Percentiles rank a stretch among this genome's conserved stretches.
Evolutionary conservation across 1,140 invertebrate genomes (phyloP).

Genomic region (Ylistrum balloti): DNA sequence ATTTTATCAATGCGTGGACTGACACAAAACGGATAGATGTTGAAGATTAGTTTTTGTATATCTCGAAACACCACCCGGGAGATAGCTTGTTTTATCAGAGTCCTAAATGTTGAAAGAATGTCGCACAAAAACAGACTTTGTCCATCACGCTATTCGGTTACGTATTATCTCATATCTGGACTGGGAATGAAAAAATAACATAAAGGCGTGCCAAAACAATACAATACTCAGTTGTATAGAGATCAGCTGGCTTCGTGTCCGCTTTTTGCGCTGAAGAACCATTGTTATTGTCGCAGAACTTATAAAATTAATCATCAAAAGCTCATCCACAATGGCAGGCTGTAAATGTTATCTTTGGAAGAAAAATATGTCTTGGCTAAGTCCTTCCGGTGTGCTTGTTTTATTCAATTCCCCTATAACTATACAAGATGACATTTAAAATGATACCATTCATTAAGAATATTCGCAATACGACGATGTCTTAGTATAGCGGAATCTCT

Average conservation of each 20-base stretch:
- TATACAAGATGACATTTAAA: conserved; percentile 27
- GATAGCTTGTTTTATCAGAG: not conserved
- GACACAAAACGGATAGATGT: conserved; percentile 24
- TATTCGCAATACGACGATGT: not conserved
- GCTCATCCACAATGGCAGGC: not conserved
- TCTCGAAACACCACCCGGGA: conserved; percentile 24
- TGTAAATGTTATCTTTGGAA: conserved; percentile 35
- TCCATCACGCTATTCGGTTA: conserved; percentile 37
- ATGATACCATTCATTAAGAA: conserved; percentile 29
- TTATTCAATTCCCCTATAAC: not conserved
- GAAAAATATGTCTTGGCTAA: conserved; percentile 35
- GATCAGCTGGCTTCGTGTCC: conserved; percentile 23
- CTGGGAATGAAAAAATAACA: conserved; percentile 34
- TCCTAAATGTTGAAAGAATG: conserved; percentile 29
- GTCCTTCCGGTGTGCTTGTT: conserved; percentile 17
- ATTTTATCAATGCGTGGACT: conserved; percentile 33
- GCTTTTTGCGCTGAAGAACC: not conserved
- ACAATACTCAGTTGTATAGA: not conserved
- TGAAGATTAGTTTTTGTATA: not conserved
- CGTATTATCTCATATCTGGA: conserved; percentile 34
- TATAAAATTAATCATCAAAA: conserved; percentile 40
- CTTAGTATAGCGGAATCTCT: not conserved
- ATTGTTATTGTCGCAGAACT: conserved; percentile 34
- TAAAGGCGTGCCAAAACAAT: conserved; percentile 25
- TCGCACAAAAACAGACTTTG: conserved; percentile 33